Evolutionary conservation across 2,797 vertebrate genomes (phyloP).

Genomic region (Siniperca undulata): DNA sequence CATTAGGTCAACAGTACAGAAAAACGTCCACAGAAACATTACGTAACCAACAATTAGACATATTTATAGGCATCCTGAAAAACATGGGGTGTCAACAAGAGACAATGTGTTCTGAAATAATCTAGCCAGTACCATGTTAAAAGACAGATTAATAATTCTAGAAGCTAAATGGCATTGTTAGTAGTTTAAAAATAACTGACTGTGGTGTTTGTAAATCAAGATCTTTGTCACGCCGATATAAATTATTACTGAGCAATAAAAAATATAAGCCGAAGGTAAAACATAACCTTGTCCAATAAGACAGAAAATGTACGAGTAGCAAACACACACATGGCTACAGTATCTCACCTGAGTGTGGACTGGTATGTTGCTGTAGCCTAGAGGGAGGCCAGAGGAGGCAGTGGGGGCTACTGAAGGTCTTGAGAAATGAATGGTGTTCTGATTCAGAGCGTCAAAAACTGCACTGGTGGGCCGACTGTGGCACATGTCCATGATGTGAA

Average conservation of each 20-base stretch:
- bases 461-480: constrained; percentile 87
- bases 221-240: neutral
- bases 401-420: constrained; percentile 89
- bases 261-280: neutral
- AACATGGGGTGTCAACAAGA: neutral
- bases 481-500: constrained; percentile 98
- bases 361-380: constrained; percentile 93
- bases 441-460: constrained; percentile 89
- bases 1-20: constrained; percentile 13
- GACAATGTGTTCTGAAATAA: neutral
- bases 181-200: constrained; percentile 1
- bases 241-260: neutral
- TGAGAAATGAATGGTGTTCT: constrained; percentile 92
- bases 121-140: neutral
- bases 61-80: constrained; percentile 11
- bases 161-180: neutral
- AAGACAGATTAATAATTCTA: neutral
- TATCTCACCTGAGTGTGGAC: constrained; percentile 92
- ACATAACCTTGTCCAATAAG: neutral
- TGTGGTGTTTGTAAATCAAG: neutral
- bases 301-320: neutral
- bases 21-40: constrained; percentile 4
- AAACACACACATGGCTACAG: neutral
- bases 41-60: constrained; percentile 15
- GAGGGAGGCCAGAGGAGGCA: constrained; percentile 86